Evolutionary conservation across 2,797 vertebrate species (phyloP).

Genomic region (Melanotaenia nigrans): DNA sequence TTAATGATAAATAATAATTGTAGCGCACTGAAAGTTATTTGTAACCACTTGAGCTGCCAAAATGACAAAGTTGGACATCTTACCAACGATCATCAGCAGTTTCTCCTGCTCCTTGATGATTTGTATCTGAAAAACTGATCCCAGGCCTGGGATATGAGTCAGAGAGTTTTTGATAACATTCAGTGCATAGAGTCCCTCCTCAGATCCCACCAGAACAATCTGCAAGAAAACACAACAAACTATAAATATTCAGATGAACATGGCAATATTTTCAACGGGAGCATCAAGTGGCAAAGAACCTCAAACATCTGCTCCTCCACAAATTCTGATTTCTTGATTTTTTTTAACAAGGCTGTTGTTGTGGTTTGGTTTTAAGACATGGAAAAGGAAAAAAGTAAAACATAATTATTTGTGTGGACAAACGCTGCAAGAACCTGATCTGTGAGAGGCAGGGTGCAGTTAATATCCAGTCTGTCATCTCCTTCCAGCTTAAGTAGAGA

Average conservation of each 20-base stretch:
- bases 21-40: background rate
- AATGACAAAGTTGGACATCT: conserved; percentile 44
- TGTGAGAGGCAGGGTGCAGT: conserved; percentile 97
- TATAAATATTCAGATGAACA: conserved; percentile 11
- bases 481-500: conserved; percentile 97
- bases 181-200: conserved; percentile 97
- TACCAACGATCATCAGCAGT: conserved; percentile 97
- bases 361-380: too few species aligned
- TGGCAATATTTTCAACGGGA: conserved; percentile 19
- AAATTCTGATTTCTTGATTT: background rate
- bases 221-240: conserved; percentile 54
- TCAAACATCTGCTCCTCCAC: background rate
- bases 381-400: too few species aligned
- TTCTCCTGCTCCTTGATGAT: conserved; percentile 98
- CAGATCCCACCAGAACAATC: conserved; percentile 97
- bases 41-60: background rate
- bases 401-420: too few species aligned
- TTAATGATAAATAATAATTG: background rate
- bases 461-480: conserved; percentile 97
- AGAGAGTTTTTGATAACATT: conserved; percentile 98
- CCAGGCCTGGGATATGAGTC: conserved; percentile 94
- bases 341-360: background rate
- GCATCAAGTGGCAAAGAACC: conserved; percentile 1
- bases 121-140: conserved; percentile 97
- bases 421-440: conserved; percentile 89